Conservation (phyloP, 2,888 invertebrate genomes). For the Lydus trimaculatus region DNA sequence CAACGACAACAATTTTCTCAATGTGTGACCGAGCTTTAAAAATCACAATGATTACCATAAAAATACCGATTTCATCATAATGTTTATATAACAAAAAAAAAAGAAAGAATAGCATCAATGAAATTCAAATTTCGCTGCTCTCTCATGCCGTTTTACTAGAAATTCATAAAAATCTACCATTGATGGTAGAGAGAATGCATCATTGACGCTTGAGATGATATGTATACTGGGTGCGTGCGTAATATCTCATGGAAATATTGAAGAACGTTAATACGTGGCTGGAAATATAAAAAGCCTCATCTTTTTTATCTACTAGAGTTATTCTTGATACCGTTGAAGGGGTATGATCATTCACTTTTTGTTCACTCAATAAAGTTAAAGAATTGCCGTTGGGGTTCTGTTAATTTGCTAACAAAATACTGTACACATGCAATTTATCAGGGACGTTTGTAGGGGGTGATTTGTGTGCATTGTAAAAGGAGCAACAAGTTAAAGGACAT, state of each 20-base stretch:
- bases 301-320: background rate
- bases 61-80: slow-evolving; percentile 6
- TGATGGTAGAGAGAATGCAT: background rate
- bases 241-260: background rate
- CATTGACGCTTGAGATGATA: background rate
- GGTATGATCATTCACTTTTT: background rate
- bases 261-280: background rate
- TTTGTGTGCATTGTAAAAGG: background rate
- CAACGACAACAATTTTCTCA: background rate
- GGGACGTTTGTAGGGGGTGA: background rate
- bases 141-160: background rate
- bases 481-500: slow-evolving; percentile 1
- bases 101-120: slow-evolving; percentile 8
- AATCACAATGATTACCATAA: slow-evolving; percentile 19
- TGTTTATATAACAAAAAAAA: too few species aligned
- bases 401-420: background rate
- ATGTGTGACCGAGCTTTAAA: slow-evolving; percentile 7
- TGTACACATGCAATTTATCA: background rate
- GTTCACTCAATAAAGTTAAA: background rate
- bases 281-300: background rate
- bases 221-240: background rate
- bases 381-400: background rate
- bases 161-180: slow-evolving; percentile 19
- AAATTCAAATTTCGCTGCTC: slow-evolving; percentile 13
- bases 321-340: background rate